These are phyloP conservation scores for Drosophila tripunctata DNA, from an alignment of 2,888 invertebrate genomes.

Conservation along the genomic window DNA sequence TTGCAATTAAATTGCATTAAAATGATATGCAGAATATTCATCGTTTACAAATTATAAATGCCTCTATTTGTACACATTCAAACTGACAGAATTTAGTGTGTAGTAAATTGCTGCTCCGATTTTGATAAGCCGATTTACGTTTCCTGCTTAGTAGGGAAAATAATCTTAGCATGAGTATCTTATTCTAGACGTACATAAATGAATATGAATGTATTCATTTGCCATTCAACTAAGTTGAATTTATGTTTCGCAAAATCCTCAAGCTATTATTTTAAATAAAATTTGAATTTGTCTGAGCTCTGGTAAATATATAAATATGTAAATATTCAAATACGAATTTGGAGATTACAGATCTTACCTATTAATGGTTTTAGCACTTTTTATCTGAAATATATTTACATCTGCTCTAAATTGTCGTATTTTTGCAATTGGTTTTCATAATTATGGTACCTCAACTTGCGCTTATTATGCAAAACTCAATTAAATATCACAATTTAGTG, in stretches of 20 bases:
- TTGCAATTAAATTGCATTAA: slow-evolving; percentile 34
- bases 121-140: slow-evolving; percentile 39
- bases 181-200: neutral
- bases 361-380: neutral
- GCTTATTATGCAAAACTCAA: slow-evolving; percentile 36
- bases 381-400: neutral
- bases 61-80: slow-evolving; percentile 8
- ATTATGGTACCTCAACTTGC: neutral
- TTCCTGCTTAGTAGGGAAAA: neutral
- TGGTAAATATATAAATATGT: no score
- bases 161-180: neutral
- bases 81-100: neutral
- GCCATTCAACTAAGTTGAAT: neutral
- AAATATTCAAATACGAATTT: no score
- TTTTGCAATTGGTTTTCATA: no score
- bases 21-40: slow-evolving; percentile 29
- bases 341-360: no score
- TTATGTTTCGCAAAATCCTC: neutral
- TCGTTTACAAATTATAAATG: slow-evolving; percentile 16
- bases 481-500: slow-evolving; percentile 33
- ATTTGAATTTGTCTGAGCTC: no score
- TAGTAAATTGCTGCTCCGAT: slow-evolving; percentile 1
- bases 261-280: neutral
- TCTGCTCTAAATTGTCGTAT: neutral
- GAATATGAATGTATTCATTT: neutral